A percentile compares a stretch with the other conserved stretches of the same genome.
Conservation (phyloP, 2,888 invertebrate species). For the Troides oblongomaculatus region DNA sequence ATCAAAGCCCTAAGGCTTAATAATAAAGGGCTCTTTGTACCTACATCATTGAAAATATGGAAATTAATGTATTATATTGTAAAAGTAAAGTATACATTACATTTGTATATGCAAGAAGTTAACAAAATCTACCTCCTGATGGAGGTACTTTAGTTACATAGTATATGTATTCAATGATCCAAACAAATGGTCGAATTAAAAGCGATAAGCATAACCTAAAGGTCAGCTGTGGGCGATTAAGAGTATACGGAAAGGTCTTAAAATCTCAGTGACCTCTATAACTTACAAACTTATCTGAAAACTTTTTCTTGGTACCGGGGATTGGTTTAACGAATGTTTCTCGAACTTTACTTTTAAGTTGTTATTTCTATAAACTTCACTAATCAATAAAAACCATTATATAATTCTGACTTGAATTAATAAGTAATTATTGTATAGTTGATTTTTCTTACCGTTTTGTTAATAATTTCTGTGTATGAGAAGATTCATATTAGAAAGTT, state of each 20-base stretch:
- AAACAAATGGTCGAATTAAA: background rate
- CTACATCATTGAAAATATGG: too few relatives aligned
- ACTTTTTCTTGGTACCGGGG: background rate
- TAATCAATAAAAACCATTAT: too few relatives aligned
- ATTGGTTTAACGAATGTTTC: background rate
- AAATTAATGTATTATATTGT: too few relatives aligned
- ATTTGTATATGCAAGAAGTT: too few relatives aligned
- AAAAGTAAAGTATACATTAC: too few relatives aligned
- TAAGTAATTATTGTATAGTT: background rate
- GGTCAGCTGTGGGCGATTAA: background rate
- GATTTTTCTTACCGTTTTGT: background rate
- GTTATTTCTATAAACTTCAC: background rate
- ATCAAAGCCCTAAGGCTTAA: too few relatives aligned
- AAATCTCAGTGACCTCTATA: slow-evolving; percentile 1
- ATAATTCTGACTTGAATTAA: background rate
- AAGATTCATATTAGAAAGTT: background rate
- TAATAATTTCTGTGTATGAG: slow-evolving; percentile 2
- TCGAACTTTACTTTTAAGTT: background rate
- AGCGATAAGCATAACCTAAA: background rate
- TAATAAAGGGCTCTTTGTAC: too few relatives aligned
- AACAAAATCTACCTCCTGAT: too few relatives aligned
- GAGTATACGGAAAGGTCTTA: background rate
- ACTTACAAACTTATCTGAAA: background rate
- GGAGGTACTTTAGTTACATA: too few relatives aligned
- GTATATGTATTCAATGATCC: background rate